Conservation (phyloP, 2,113 vertebrate species). For the Anser cygnoides region DNA sequence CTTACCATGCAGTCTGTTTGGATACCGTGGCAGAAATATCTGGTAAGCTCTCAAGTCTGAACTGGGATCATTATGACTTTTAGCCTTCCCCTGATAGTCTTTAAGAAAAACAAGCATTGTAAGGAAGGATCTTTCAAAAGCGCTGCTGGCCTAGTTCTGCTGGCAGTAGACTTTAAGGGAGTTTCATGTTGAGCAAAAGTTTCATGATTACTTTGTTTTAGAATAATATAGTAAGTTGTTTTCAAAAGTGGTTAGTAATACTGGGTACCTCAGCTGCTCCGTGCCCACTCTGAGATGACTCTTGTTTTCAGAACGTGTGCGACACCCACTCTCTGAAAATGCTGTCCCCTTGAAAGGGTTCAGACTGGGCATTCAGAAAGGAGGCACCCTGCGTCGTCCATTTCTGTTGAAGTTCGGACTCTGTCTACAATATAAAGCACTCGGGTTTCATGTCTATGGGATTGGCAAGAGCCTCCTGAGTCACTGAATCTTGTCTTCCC, state of each 20-base stretch:
- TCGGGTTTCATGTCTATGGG: not conserved
- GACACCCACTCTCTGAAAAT: not conserved
- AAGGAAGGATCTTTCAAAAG: slow-evolving; percentile 29
- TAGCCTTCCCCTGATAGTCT: not conserved
- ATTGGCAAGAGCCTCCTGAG: not conserved
- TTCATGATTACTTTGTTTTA: slow-evolving; percentile 21
- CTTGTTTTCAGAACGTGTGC: not conserved
- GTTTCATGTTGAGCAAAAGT: slow-evolving; percentile 42
- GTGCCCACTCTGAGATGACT: slow-evolving; percentile 4
- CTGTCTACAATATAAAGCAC: not conserved
- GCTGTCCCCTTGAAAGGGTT: not conserved
- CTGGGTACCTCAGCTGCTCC: not conserved
- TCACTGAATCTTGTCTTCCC: not conserved
- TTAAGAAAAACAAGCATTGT: not conserved
- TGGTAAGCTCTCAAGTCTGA: not conserved
- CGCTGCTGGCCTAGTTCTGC: not conserved
- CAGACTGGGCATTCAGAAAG: not conserved
- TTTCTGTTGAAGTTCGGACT: not conserved
- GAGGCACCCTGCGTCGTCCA: not conserved
- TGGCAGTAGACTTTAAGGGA: not conserved
- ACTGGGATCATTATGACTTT: not conserved
- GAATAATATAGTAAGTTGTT: slow-evolving; percentile 5
- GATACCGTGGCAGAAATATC: not conserved
- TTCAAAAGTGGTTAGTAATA: slow-evolving; percentile 3
- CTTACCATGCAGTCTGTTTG: not conserved